Base-by-base conservation (phyloP, 2,888 invertebrate genomes). In the Acronicta leporina region DNA sequence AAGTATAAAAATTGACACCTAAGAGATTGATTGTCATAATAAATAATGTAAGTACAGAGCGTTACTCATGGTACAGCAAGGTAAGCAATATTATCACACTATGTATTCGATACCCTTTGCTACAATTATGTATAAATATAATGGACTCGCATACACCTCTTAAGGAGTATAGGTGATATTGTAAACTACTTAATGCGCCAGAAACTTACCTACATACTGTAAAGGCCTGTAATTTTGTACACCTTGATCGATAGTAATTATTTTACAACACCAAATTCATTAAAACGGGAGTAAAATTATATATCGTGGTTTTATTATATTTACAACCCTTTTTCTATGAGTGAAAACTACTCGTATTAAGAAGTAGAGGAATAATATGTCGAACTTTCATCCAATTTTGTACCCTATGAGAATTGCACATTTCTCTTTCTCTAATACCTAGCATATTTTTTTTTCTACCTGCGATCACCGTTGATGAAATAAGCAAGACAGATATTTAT, bases 191-290 rank as follows among this genome's bases (percentile, higher is more conserved):
- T 82, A 84, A 87, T 79, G 83, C 83, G 88, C 85, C 90, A 87
- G 85, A 87, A 86, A 86, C 80, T 84, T 86, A 87, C 83, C 85
- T 90, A 88, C 80, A 83, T 87, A 87, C 82, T 90, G 84, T 91
- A 92, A 91, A 89, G 85, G 88, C 89, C 91, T 92, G 93, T 91
- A 92, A 92, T 93, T 94, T 93, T 93, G 89, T 93, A 93, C 94
- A 93, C 91, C 84, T 87, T 86, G 86, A 90, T 88, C 89, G 86
- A 89, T 89, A 87, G 88, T 89, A 87, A 89, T 90, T 92, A 87
- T 90, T 92, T 92, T 92, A 87, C 83, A 87, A 90, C 89, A 92
- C 88, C 88, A 91, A 91, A 91, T 87, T 88, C 87, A 90, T 88
- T 90, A 89, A 91, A 92, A 87, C 85, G 87, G 87, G 83, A 90